These are phyloP conservation scores for Callyntrura sp. DNA, from an alignment of 2,888 invertebrate species.

Conservation along the genomic window DNA sequence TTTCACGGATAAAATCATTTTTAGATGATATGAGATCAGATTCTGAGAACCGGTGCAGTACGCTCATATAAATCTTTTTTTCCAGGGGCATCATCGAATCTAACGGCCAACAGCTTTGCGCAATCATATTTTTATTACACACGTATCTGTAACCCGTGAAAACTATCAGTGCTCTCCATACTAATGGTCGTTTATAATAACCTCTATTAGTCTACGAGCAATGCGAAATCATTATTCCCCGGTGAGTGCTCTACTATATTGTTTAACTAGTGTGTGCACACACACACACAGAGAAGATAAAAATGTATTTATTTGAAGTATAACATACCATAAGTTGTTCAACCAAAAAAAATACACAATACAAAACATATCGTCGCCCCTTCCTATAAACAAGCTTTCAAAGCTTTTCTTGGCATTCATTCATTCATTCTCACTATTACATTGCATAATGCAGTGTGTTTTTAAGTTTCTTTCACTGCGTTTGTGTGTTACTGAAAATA, in stretches of 20 bases:
- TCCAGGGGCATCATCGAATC: background rate
- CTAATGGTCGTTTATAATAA: background rate
- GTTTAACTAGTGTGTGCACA: no score
- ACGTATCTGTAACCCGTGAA: no score
- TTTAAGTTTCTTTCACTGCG: constrained; percentile 2
- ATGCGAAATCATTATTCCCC: background rate
- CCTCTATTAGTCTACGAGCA: background rate
- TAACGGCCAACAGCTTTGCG: no score
- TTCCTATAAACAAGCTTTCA: constrained; percentile 15
- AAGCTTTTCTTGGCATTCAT: constrained; percentile 20
- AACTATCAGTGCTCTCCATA: background rate
- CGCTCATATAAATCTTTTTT: background rate
- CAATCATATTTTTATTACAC: no score
- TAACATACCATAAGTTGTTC: background rate
- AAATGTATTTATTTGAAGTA: background rate
- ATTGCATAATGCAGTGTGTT: no score
- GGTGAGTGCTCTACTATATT: background rate
- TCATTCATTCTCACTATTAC: background rate
- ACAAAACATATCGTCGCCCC: background rate
- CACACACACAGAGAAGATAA: constrained; percentile 16
- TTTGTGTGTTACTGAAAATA: background rate
- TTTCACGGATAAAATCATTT: constrained; percentile 45
- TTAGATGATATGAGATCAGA: constrained; percentile 23
- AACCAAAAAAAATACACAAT: background rate
- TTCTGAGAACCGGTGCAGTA: background rate